Evolutionary conservation across 2,888 invertebrate genomes (phyloP), one percentile per base, ranked within the genome.

Genomic region (Anodontia alba): DNA sequence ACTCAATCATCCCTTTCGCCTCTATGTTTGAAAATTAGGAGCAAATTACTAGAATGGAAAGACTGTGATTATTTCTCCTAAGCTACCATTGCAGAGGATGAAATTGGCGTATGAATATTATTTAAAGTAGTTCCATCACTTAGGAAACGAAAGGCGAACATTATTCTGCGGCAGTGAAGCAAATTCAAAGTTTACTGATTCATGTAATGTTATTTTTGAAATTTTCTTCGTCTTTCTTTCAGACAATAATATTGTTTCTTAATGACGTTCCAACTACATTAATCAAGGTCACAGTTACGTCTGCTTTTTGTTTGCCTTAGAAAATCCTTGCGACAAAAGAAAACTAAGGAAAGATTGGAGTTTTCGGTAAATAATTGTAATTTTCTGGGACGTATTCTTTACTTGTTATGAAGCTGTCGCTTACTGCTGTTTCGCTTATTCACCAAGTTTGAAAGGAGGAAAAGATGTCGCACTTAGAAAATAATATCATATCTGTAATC

Each of bases 21-120:
- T 79, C 81, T 86, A 83, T 83, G 86, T 83, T 74, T 73, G 86
- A 78, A 86, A 86, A 86, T 86, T 78, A 83, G 86, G 83, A 83
- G 83, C 83, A 79, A 80, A 83, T 79, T 69, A 23, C 36, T 12
- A 77, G 77, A 75, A 86, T 81, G 76, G 83, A 86, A 86, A 80
- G 69, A 76, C 81, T 78, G 75, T 77, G 66, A 68, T 73, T 38
- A 38, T 54, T 57, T 57, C 36, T 54, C 38, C 73, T 38, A 42
- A 38, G 57, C 73, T 33, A 54, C 51, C 36, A 42, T 62, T 54
- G 36, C 46, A 38, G 38, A 51, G 33, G 57, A 73, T 51, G 20
- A 84, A 79, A 73, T 78, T 77, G 62, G 81, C 80, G 81, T 72
- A 84, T 62, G 77, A 76, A 81, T 80, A 79, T 80, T 80, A 81